Base-by-base conservation (phyloP, 1,140 invertebrate species). In the Habropoda laboriosa region DNA sequence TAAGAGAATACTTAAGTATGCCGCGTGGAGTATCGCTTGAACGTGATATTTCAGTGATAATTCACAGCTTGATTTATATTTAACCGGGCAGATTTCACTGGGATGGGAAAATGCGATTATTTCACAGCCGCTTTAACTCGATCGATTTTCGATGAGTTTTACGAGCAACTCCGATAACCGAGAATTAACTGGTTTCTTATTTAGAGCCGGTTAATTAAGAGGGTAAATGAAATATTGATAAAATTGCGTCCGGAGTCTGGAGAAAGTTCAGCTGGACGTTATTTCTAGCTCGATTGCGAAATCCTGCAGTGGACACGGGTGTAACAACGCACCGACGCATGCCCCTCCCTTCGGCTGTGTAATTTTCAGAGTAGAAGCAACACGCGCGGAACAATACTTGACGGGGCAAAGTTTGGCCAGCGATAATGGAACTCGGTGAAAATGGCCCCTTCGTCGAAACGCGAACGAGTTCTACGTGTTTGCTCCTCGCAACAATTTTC, bases 281-380 rank as follows among this genome's bases (percentile, higher is more conserved):
- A 35, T 18, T 64, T 40, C 35, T 3, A 24, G 0, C 8, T n/a
- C 13, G 45, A 21, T 55, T 40, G 5, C 10, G 21, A 76, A 76
- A 76, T 67, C 51, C 21, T 35, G 64, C n/a, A n/a, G n/a, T n/a
- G n/a, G 49, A 47, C 73, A 51, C 13, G 24, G 13, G 2, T 35
- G 1, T n/a, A 42, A 51, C 49, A 70, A 57, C 38, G 66, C 40
- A 27, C 35, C 12, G 63, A 45, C 21, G 38, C 45, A n/a, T 30
- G n/a, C 24, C 30, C 8, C 30, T 42, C 64, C 57, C 55, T 4
- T 55, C 5, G 58, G 77, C 38, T 35, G 13, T n/a, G 66, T 83
- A 82, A 83, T 80, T 83, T 47, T 47, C 24, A 51, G 35, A 42
- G 60, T 60, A 18, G 55, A 38, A 83, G 32, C 42, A 80, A 80